phyloP scores from a whole-genome alignment of 1,140 invertebrate species.

The Laupala kohalensis region DNA sequence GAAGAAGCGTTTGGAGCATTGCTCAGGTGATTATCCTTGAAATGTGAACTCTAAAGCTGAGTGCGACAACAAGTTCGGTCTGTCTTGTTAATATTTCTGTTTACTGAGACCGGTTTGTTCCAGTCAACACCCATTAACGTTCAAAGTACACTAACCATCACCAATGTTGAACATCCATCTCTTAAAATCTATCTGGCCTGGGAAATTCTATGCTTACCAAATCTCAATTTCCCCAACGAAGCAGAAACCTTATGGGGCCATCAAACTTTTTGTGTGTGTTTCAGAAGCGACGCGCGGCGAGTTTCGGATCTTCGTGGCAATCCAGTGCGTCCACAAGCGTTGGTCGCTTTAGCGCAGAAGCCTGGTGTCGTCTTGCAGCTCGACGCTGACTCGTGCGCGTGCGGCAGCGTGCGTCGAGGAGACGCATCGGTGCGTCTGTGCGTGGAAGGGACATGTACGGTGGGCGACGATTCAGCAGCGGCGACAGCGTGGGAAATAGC shows the following conservation, averaged over 20 bases:
- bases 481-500: no score
- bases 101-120: no score
- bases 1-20: background rate
- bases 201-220: no score
- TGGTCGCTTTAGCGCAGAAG: background rate
- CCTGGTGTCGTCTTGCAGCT: background rate
- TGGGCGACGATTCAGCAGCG: no score
- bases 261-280: background rate
- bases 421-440: background rate
- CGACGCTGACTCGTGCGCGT: conserved; percentile 24
- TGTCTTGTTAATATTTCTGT: no score
- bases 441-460: background rate
- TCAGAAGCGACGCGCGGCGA: background rate
- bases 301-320: background rate
- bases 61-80: no score
- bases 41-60: no score
- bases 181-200: no score
- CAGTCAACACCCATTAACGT: background rate
- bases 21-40: background rate
- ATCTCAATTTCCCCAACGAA: no score
- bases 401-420: background rate
- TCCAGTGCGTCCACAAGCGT: background rate
- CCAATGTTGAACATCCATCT: no score
- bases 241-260: no score
- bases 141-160: background rate